A percentile compares a stretch with the other conserved stretches of the same genome.
phyloP scores from a whole-genome alignment of 2,797 vertebrate genomes.

The Neosilurus hyrtlii region DNA sequence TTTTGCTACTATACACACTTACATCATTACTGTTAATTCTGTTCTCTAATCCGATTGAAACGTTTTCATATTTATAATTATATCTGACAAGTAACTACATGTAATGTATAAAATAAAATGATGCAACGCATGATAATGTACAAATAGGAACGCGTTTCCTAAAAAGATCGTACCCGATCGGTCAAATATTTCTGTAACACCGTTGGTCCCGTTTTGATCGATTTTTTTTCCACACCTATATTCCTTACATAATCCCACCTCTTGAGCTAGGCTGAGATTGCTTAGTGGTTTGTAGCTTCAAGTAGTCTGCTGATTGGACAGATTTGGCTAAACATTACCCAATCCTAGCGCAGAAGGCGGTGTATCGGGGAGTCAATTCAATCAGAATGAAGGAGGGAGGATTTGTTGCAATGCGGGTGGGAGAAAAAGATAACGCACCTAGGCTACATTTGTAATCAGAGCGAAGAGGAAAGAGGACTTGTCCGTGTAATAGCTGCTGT shows the following conservation, averaged over 20 bases:
- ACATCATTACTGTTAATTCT: not conserved
- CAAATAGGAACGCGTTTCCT: slow-evolving; percentile 15
- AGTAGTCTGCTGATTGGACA: not conserved
- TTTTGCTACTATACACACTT: not conserved
- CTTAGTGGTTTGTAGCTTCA: not conserved
- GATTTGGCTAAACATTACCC: not conserved
- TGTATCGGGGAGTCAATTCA: not conserved
- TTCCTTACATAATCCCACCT: not conserved
- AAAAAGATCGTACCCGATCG: slow-evolving; percentile 46
- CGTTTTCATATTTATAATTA: not conserved
- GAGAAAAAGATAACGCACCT: slow-evolving; percentile 64
- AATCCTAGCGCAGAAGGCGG: not conserved
- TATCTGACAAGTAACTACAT: not conserved
- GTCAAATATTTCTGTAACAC: slow-evolving; percentile 62
- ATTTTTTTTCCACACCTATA: not conserved
- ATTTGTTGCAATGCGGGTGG: slow-evolving; percentile 11
- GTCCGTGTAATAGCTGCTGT: slow-evolving; percentile 83
- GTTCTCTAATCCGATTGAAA: not conserved
- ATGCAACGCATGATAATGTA: not conserved
- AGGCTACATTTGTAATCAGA: slow-evolving; percentile 72
- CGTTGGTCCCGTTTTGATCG: slow-evolving; percentile 63
- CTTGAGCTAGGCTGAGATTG: not conserved
- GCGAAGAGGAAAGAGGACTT: slow-evolving; percentile 67
- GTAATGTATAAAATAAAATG: not conserved
- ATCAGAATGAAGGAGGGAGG: not conserved